Conservation (phyloP, 2,113 vertebrate species). For the Lepisosteus oculatus region DNA sequence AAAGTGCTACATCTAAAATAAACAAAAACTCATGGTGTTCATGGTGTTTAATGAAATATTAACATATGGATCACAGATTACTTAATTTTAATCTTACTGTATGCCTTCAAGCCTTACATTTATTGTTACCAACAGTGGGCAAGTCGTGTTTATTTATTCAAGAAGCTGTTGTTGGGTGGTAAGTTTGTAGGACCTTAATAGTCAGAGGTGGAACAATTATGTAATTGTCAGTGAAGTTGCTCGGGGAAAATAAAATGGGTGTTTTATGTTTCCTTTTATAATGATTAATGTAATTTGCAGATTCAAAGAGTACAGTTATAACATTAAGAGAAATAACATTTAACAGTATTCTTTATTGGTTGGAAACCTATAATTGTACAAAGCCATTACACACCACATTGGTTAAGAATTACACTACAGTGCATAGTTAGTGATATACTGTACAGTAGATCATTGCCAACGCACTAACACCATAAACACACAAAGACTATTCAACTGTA, state of each 20-base stretch:
- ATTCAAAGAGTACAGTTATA: neutral
- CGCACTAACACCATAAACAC: too few relatives aligned
- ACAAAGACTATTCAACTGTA: too few relatives aligned
- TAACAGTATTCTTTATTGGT: neutral
- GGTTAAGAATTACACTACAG: neutral
- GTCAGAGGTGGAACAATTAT: neutral
- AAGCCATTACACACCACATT: neutral
- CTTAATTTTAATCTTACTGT: neutral
- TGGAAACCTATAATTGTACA: neutral
- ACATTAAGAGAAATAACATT: neutral
- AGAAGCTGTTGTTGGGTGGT: conserved; percentile 8
- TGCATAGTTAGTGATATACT: too few relatives aligned
- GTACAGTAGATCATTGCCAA: too few relatives aligned
- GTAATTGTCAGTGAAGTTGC: neutral
- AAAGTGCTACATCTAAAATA: too few relatives aligned
- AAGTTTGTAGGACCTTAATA: conserved; percentile 1
- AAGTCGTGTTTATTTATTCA: neutral
- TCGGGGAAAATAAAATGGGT: neutral
- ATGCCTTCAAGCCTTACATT: neutral
- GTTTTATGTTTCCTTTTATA: neutral
- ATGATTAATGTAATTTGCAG: conserved; percentile 2
- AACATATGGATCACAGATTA: too few relatives aligned
- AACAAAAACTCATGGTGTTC: too few relatives aligned
- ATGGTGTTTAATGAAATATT: too few relatives aligned
- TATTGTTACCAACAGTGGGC: neutral